phyloP scores from a whole-genome alignment of 53 echinoderm and acorn worm species.

The Actinopyga echinites region DNA sequence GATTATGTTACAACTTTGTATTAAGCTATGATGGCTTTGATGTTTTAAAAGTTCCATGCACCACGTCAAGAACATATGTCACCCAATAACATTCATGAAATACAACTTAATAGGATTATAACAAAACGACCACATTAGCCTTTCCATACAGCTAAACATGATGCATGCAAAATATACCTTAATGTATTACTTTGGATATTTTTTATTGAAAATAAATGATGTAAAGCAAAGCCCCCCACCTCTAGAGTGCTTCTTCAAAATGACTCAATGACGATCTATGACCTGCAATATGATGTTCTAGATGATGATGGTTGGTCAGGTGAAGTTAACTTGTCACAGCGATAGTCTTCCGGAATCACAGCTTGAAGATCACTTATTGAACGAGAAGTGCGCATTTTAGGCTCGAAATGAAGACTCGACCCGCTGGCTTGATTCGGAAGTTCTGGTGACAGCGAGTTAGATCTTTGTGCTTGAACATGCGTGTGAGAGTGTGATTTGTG shows the following conservation, averaged over 20 bases:
- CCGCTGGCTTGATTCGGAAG: constrained; percentile 13
- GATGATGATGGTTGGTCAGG: too few relatives aligned
- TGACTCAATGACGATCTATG: too few relatives aligned
- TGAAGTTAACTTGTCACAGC: not conserved
- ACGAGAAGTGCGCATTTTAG: not conserved
- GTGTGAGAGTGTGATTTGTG: not conserved
- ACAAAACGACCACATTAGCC: not conserved
- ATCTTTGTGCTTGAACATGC: constrained; percentile 4
- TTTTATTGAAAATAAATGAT: not conserved
- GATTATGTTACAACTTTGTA: too few relatives aligned
- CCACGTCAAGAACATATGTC: too few relatives aligned
- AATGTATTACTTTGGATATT: not conserved
- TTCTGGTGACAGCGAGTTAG: constrained; percentile 24
- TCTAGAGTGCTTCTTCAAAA: too few relatives aligned
- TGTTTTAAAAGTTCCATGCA: too few relatives aligned
- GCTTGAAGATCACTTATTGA: constrained; percentile 22
- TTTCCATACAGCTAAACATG: not conserved
- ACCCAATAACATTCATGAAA: too few relatives aligned
- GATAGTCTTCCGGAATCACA: constrained; percentile 8
- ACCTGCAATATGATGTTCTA: too few relatives aligned
- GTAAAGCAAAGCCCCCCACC: too few relatives aligned
- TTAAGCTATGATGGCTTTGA: too few relatives aligned
- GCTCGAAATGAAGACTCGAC: not conserved
- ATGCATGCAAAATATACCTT: not conserved
- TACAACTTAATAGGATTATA: too few relatives aligned